These are phyloP conservation scores for Nematolebias whitei DNA, from an alignment of 2,113 vertebrate species.

Conservation along the genomic window DNA sequence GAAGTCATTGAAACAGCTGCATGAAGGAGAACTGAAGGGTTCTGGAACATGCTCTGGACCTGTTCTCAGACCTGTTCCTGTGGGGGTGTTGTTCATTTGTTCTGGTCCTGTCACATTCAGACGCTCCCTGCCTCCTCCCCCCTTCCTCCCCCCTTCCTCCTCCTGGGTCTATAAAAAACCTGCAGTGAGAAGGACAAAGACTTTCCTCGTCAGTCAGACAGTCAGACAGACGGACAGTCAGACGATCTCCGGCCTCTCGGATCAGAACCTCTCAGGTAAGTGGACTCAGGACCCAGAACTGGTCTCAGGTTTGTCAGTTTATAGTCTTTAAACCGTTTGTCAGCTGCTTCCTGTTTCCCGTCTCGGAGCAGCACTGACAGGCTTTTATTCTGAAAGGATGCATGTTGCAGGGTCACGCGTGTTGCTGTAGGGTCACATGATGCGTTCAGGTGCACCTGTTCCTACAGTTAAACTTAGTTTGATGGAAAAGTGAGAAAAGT, in stretches of 20 bases:
- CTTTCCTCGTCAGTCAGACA: slow-evolving; percentile 54
- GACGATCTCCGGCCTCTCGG: slow-evolving; percentile 4
- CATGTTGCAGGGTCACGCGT: neutral
- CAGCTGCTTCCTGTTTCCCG: slow-evolving; percentile 15
- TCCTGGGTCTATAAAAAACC: slow-evolving; percentile 53
- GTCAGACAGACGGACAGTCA: slow-evolving; percentile 26
- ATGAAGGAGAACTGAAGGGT: no score
- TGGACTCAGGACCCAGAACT: no score
- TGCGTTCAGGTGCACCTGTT: neutral
- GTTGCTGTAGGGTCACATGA: neutral
- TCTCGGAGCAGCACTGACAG: neutral
- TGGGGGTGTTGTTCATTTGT: neutral
- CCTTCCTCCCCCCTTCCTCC: slow-evolving; percentile 1
- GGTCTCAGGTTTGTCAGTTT: neutral
- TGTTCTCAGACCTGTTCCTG: no score
- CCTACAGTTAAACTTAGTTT: neutral
- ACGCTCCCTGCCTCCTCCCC: slow-evolving; percentile 45
- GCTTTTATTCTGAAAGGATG: slow-evolving; percentile 32
- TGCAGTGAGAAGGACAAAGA: slow-evolving; percentile 3
- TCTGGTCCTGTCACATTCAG: slow-evolving; percentile 1
- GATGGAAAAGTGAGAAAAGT: neutral
- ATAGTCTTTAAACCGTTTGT: neutral
- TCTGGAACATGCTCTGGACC: neutral
- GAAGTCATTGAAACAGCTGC: no score
- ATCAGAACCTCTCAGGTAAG: slow-evolving; percentile 46